Evolutionary conservation across 2,113 vertebrate species (phyloP), one percentile per base, ranked within the genome.

Genomic region (Brevimyrus niger): DNA sequence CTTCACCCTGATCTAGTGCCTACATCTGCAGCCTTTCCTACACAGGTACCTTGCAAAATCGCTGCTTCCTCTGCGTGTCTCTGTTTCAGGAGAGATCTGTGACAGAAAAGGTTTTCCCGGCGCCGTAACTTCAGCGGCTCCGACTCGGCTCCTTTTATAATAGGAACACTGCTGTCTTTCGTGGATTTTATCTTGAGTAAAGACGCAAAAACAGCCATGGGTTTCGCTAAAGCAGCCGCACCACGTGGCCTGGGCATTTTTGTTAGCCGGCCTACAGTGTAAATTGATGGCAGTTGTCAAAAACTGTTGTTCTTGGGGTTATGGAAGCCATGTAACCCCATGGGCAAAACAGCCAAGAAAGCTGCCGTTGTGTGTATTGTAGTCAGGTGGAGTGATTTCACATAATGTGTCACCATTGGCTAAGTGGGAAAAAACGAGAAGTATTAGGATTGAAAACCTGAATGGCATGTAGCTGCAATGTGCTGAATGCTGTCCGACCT

Each of bases 331-430:
- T 94, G 91, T 92, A 92, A 91, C 89, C 89, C 91, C 89, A 91
- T 92, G 92, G 93, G 95, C n/a, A 94, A 92, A 94, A 93, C 93
- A 91, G 91, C 73, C 87, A 90, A 95, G 94, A 96, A 96, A 95
- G 94, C 92, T 90, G 76, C 92, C 94, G 94, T 95, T 96, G 95
- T 96, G 44, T 89, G 90, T 9, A 65, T 65, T 65, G 58, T 65
- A 23, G n/a, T 65, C 23, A 27, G 61, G 61, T 9, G 0, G 87
- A 88, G 89, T 17, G 35, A 19, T 80, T 80, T 80, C 35, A 21
- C 31, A 19, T 80, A 15, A 3, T 42, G 35, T 80, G 73, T 80
- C 35, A 80, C 35, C 4, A 31, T 19, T 76, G 13, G 31, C 69
- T 4, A 38, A 42, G 73, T 80, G 55, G 73, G 31, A 21, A 19